Conservation (phyloP, 2,113 vertebrate genomes). For the Telmatochromis bifrenatus region DNA sequence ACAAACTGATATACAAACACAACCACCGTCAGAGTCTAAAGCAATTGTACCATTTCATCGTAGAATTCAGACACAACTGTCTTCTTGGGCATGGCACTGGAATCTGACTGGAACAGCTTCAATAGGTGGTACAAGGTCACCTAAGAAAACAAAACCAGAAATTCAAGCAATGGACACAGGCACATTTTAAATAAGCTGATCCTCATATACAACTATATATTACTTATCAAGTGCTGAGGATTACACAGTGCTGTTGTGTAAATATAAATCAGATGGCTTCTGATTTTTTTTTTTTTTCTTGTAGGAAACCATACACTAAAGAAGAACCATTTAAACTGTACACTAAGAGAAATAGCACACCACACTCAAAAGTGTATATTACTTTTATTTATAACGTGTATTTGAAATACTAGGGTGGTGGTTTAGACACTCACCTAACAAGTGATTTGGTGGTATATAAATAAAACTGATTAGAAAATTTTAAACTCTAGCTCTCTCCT, state of each 20-base stretch:
- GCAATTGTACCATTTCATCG: slow-evolving; percentile 88
- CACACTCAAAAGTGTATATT: not conserved
- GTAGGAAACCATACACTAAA: not conserved
- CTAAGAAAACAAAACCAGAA: slow-evolving; percentile 48
- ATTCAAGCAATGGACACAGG: not conserved
- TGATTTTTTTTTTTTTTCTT: not conserved
- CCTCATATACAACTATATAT: not conserved
- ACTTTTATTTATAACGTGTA: not conserved
- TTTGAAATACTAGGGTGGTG: not conserved
- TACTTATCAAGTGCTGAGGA: not conserved
- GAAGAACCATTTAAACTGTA: not conserved
- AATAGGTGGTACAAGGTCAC: slow-evolving; percentile 95
- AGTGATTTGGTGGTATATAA: not conserved
- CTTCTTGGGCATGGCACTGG: slow-evolving; percentile 96
- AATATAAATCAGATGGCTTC: not conserved
- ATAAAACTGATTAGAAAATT: not conserved
- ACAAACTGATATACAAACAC: not conserved
- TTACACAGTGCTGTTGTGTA: not conserved
- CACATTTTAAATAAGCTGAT: not conserved
- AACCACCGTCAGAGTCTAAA: fast-evolving
- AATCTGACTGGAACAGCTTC: slow-evolving; percentile 97
- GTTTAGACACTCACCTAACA: not conserved
- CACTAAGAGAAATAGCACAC: not conserved
- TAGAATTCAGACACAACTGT: slow-evolving; percentile 98
- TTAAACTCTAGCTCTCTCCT: not conserved